Evolutionary conservation across 2,113 vertebrate species (phyloP).

Genomic region (Oostethus manadensis): DNA sequence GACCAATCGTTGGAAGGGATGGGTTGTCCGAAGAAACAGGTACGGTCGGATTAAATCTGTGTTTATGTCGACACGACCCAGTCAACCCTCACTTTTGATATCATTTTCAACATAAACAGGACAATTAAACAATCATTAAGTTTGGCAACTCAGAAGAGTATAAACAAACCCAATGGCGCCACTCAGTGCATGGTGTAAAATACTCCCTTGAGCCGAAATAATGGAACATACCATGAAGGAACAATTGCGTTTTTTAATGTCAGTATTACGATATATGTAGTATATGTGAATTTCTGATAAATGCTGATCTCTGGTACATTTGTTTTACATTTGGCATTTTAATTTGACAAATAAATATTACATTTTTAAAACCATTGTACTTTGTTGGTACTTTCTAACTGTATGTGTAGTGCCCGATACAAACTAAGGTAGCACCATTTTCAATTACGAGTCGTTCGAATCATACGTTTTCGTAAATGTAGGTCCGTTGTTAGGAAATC

Average conservation of each 20-base stretch:
- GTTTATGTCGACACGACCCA: not conserved
- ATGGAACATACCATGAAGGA: not conserved
- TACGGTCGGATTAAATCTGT: constrained; percentile 30
- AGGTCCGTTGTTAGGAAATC: not conserved
- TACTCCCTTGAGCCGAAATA: constrained; percentile 6
- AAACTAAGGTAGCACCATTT: no score
- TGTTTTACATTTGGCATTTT: no score
- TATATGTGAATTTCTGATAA: no score
- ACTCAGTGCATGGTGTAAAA: not conserved
- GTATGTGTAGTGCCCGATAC: no score
- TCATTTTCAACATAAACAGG: not conserved
- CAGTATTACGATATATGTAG: no score
- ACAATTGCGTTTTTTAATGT: no score
- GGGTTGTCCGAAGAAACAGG: constrained; percentile 45
- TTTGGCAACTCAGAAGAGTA: not conserved
- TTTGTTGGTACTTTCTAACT: no score
- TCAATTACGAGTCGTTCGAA: no score
- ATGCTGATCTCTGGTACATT: no score
- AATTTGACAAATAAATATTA: no score
- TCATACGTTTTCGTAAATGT: no score
- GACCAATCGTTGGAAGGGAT: constrained; percentile 43
- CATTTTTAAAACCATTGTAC: no score
- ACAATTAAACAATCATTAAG: not conserved
- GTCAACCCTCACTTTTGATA: not conserved
- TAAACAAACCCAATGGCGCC: constrained; percentile 24